Base-by-base conservation (phyloP, 2,797 vertebrate genomes). In the Tokudaia muenninki region DNA sequence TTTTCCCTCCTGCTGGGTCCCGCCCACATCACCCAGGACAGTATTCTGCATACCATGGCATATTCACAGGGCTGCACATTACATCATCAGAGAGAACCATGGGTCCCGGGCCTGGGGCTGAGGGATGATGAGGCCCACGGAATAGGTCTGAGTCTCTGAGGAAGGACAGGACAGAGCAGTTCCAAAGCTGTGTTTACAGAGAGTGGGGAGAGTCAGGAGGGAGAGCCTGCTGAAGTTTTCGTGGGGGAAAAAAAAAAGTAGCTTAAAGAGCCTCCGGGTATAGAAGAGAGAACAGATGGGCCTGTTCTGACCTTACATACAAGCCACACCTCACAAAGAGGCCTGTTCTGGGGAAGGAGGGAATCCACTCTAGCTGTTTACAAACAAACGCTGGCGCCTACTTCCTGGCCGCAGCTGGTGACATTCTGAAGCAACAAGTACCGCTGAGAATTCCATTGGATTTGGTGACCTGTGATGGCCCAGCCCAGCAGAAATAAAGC, bases 361-460 rank as follows among this genome's bases (percentile, higher is more conserved):
- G 16, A 11, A 26, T 65, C 75, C 26, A 47, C 13, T 17, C 61
- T 29, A 13, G 8, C 5, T 89, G 72, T 87, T 88, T 79, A 94
- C 55, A 75, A 91, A 94, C 8, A 87, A 34, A 67, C 13, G 5
- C 70, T 6, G 37, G 44, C 26, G 59, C 88, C 14, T 61, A 52
- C 75, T 79, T 65, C 57, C 75, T 65, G 88, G 88, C 59, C n/a
- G 31, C 13, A 29, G 75, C 88, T 50, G 44, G 59, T 50, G 44
- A n/a, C 59, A 52, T 34, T 93, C 94, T 90, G 81, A 21, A 59
- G 89, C 44, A 61, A 92, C 95, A 96, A 96, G 96, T 91, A 74
- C 91, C 79, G 44, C 67, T 37, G 79, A 75, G 59, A 59, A 63
- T 37, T 57, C 90, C 90, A 79, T 13, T 87, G 1, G 37, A 26